Percentiles rank a stretch among this genome's conserved stretches.
These are phyloP conservation scores for Drosophila kurseongensis DNA, from an alignment of 1,140 invertebrate genomes.

Conservation along the genomic window DNA sequence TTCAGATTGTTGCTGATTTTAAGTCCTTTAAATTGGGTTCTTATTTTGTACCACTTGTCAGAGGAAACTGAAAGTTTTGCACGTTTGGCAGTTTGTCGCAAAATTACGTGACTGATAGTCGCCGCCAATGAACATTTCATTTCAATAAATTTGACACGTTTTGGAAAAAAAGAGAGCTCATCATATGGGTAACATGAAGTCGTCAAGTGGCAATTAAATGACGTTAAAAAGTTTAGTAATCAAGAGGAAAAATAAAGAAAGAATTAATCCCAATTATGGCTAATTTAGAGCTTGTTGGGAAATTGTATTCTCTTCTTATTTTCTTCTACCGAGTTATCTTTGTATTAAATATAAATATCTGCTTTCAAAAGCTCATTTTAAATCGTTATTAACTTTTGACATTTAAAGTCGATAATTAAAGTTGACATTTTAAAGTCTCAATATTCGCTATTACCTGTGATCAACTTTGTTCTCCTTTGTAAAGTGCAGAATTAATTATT, in stretches of 20 bases:
- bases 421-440: conserved; percentile 27
- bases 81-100: conserved; percentile 64
- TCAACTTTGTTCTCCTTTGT: conserved; percentile 26
- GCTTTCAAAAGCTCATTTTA: too few relatives aligned
- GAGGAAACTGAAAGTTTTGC: conserved; percentile 44
- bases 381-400: conserved; percentile 6
- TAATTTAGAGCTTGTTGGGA: too few relatives aligned
- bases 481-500: conserved; percentile 50
- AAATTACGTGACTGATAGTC: conserved; percentile 68
- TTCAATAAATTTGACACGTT: conserved; percentile 28
- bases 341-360: too few relatives aligned
- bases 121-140: conserved; percentile 2
- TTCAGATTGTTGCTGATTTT: conserved; percentile 8
- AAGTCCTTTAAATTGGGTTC: neutral
- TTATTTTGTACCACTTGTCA: conserved; percentile 3
- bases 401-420: conserved; percentile 12
- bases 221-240: neutral
- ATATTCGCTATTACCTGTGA: conserved; percentile 23
- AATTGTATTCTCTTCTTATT: too few relatives aligned
- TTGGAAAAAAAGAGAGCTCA: conserved; percentile 4
- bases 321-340: too few relatives aligned
- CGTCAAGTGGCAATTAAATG: neutral
- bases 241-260: neutral
- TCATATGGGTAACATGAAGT: neutral
- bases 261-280: too few relatives aligned